These are phyloP conservation scores for Scaptomyza polygonia DNA, from an alignment of 2,888 invertebrate species.

Conservation along the genomic window DNA sequence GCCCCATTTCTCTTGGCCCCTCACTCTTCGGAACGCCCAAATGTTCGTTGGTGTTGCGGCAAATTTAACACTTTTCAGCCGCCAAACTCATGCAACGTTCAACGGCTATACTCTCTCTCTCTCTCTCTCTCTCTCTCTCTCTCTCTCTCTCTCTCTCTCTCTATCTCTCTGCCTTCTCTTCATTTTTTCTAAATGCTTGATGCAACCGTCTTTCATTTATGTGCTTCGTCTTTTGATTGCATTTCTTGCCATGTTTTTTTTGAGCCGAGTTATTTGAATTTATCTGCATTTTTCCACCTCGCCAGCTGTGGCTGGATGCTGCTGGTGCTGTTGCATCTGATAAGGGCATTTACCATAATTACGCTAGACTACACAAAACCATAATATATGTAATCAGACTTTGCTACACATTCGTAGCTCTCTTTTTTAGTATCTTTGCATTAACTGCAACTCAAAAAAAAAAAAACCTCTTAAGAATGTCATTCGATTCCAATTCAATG, in stretches of 20 bases:
- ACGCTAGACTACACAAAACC: constrained; percentile 18
- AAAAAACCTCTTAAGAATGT: background rate
- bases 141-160: background rate
- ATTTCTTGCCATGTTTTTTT: constrained; percentile 28
- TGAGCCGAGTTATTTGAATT: constrained; percentile 36
- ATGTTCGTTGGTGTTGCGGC: constrained; percentile 50
- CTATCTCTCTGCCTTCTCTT: background rate
- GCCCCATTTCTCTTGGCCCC: background rate
- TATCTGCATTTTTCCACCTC: constrained; percentile 11
- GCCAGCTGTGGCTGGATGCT: background rate
- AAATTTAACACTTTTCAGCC: constrained; percentile 75
- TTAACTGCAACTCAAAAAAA: background rate
- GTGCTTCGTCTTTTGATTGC: constrained; percentile 58
- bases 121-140: background rate
- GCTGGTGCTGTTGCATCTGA: background rate
- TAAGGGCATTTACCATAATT: constrained; percentile 46
- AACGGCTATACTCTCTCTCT: constrained; percentile 19
- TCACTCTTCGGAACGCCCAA: background rate
- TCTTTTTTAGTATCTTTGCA: background rate
- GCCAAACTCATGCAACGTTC: constrained; percentile 61
- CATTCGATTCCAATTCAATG: background rate
- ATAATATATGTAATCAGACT: background rate
- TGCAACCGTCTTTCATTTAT: constrained; percentile 36
- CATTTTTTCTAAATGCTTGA: constrained; percentile 3
- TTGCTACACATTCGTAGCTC: background rate